These are phyloP conservation scores for Ariolimax columbianus DNA, from an alignment of 2,888 invertebrate species.

Conservation along the genomic window DNA sequence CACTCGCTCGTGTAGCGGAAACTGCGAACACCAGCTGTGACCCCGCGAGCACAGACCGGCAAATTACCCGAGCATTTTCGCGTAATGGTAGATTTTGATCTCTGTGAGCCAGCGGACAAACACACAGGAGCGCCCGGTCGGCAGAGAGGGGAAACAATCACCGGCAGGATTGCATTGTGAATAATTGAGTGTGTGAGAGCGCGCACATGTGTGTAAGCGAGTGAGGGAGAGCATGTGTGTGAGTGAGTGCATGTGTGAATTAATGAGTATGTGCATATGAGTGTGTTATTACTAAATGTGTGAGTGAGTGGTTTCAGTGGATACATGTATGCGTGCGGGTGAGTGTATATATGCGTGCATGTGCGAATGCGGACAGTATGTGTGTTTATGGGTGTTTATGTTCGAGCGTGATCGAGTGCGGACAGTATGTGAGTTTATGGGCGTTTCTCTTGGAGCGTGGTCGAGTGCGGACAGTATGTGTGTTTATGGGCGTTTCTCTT, in stretches of 20 bases:
- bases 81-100: neutral
- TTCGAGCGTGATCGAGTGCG: too few species aligned
- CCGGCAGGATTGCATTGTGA: neutral
- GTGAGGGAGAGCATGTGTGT: too few species aligned
- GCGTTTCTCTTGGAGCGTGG: too few species aligned
- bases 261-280: too few species aligned
- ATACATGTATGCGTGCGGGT: neutral
- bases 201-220: neutral
- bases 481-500: too few species aligned
- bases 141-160: neutral
- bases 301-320: neutral
- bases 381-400: too few species aligned
- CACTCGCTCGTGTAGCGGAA: neutral
- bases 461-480: too few species aligned
- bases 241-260: too few species aligned
- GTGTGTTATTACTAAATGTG: too few species aligned
- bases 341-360: too few species aligned
- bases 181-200: neutral
- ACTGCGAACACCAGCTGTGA: neutral
- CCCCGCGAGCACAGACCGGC: neutral
- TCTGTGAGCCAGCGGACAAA: neutral
- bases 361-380: too few species aligned
- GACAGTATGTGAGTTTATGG: too few species aligned
- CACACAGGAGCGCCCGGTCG: neutral
- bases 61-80: neutral